Conservation (phyloP, 2,888 invertebrate species). For the Drosophila macrospina region DNA sequence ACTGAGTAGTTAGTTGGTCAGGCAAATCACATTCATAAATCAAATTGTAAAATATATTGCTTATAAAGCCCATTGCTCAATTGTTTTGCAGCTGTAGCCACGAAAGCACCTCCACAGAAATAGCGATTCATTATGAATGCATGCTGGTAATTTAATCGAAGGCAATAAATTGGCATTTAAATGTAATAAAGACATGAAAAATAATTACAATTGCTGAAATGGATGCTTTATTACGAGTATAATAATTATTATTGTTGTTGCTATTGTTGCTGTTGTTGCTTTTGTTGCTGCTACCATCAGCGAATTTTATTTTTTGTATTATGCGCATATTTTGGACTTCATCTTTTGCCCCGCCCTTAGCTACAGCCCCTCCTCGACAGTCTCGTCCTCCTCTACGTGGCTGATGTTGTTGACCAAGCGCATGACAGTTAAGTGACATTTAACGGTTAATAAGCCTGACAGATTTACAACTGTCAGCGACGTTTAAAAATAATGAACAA, state of each 20-base stretch:
- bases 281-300: slow-evolving; percentile 32
- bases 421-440: slow-evolving; percentile 81
- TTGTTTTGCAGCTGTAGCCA: slow-evolving; percentile 26
- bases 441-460: slow-evolving; percentile 81
- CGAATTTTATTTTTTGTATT: slow-evolving; percentile 64
- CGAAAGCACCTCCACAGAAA: slow-evolving; percentile 18
- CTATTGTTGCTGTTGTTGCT: slow-evolving; percentile 8
- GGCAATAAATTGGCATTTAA: slow-evolving; percentile 81
- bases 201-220: slow-evolving; percentile 68
- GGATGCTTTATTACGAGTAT: slow-evolving; percentile 56
- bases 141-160: slow-evolving; percentile 73
- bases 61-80: slow-evolving; percentile 27
- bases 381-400: neutral
- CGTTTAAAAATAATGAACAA: slow-evolving; percentile 78
- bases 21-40: slow-evolving; percentile 25
- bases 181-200: slow-evolving; percentile 79
- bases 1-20: slow-evolving; percentile 18
- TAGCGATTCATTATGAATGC: slow-evolving; percentile 62
- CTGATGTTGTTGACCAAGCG: slow-evolving; percentile 56
- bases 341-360: slow-evolving; percentile 29
- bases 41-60: slow-evolving; percentile 38
- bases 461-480: slow-evolving; percentile 80
- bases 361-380: neutral
- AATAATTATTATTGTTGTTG: slow-evolving; percentile 42
- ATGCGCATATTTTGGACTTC: slow-evolving; percentile 73